Conservation (phyloP, 2,888 invertebrate genomes). For the Tenthredo amoena region DNA sequence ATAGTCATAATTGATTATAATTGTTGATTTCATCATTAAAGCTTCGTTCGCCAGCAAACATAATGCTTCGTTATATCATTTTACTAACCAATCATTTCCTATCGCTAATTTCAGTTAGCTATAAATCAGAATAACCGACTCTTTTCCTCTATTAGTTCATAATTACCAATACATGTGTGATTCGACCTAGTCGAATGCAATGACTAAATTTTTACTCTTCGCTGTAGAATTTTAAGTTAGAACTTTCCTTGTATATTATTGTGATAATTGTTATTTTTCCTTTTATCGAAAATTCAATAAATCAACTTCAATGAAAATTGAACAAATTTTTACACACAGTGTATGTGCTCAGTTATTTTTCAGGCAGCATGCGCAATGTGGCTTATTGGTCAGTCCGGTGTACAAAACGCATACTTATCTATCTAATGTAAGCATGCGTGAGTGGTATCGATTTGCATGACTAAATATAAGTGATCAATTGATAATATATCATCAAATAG, state of each 20-base stretch:
- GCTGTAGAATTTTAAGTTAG: background rate
- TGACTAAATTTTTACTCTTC: background rate
- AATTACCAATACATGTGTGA: background rate
- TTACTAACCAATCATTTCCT: slow-evolving; percentile 73
- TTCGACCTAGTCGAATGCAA: background rate
- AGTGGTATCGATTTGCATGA: slow-evolving; percentile 42
- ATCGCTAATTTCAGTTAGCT: slow-evolving; percentile 57
- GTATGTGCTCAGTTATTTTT: slow-evolving; percentile 9
- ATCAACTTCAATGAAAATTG: background rate
- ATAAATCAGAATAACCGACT: background rate
- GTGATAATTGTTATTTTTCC: background rate
- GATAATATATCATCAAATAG: background rate
- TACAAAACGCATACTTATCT: slow-evolving; percentile 24
- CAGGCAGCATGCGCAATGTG: slow-evolving; percentile 31
- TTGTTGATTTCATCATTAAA: slow-evolving; percentile 69
- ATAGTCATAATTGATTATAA: slow-evolving; percentile 63
- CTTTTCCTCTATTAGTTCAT: background rate
- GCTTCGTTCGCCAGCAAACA: slow-evolving; percentile 73
- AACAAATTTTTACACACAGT: background rate
- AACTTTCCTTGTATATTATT: background rate
- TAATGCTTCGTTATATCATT: slow-evolving; percentile 73
- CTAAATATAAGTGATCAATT: background rate
- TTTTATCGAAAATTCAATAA: background rate
- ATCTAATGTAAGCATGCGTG: slow-evolving; percentile 15
- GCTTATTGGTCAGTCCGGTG: slow-evolving; percentile 21